phyloP scores from a whole-genome alignment of 2,888 invertebrate species.

The Eucera pruinosa region DNA sequence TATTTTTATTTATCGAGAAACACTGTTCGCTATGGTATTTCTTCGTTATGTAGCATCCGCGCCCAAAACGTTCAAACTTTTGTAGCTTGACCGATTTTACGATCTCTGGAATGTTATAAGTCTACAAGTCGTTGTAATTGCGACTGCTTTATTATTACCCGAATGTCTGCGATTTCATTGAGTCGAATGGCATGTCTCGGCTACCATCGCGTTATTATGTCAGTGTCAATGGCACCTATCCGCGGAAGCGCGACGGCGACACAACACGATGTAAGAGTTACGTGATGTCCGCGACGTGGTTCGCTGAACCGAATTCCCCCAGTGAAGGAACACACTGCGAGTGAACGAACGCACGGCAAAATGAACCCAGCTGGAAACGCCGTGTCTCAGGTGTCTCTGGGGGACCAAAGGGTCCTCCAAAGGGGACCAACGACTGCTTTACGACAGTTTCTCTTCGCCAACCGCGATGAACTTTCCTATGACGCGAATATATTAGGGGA shows the following conservation, averaged over 20 bases:
- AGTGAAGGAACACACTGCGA: conserved; percentile 39
- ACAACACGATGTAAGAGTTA: conserved; percentile 58
- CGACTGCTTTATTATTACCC: too few species aligned
- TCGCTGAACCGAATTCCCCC: conserved; percentile 80
- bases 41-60: too few species aligned
- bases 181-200: too few species aligned
- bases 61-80: too few species aligned
- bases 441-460: conserved; percentile 31
- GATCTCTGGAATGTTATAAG: too few species aligned
- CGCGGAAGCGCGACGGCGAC: conserved; percentile 48
- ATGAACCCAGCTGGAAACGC: conserved; percentile 65
- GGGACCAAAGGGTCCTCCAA: background rate
- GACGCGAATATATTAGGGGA: conserved; percentile 55
- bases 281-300: conserved; percentile 69
- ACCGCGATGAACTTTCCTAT: conserved; percentile 52
- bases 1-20: too few species aligned
- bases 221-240: conserved; percentile 82
- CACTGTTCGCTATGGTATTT: too few species aligned
- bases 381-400: conserved; percentile 61
- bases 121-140: too few species aligned
- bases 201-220: conserved; percentile 74
- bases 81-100: too few species aligned
- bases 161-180: too few species aligned
- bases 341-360: conserved; percentile 52
- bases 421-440: conserved; percentile 56